A percentile compares a stretch with the other conserved stretches of the same genome.
Conservation (phyloP, 1,140 invertebrate genomes). For the Drosophila parvula region DNA sequence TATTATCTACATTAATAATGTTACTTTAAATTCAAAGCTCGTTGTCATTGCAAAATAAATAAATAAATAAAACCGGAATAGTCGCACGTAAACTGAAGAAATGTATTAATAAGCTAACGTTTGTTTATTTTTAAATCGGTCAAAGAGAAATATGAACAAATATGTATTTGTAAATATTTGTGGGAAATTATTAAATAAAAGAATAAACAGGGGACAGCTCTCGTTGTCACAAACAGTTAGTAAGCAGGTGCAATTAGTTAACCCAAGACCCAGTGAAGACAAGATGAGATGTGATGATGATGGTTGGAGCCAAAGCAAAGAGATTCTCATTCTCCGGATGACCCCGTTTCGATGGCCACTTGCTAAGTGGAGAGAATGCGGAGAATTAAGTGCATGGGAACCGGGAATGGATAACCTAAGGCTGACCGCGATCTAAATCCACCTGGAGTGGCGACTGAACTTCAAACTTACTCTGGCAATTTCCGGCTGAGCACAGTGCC, state of each 20-base stretch:
- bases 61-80: neutral
- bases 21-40: neutral
- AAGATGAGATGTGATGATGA: neutral
- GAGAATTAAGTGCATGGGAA: constrained; percentile 3
- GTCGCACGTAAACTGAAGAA: constrained; percentile 8
- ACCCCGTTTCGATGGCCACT: constrained; percentile 13
- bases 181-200: neutral
- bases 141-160: neutral
- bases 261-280: neutral
- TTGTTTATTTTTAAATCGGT: neutral
- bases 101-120: neutral
- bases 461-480: constrained; percentile 61
- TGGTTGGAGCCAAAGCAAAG: neutral
- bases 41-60: constrained; percentile 5
- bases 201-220: neutral
- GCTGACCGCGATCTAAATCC: neutral
- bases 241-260: constrained; percentile 14
- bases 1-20: neutral
- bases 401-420: neutral
- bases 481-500: constrained; percentile 62
- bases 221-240: constrained; percentile 11
- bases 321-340: constrained; percentile 3
- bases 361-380: neutral
- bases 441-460: constrained; percentile 32
- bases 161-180: neutral